phyloP scores from a whole-genome alignment of 2,888 invertebrate species.

The Listrodromus nycthemerus region DNA sequence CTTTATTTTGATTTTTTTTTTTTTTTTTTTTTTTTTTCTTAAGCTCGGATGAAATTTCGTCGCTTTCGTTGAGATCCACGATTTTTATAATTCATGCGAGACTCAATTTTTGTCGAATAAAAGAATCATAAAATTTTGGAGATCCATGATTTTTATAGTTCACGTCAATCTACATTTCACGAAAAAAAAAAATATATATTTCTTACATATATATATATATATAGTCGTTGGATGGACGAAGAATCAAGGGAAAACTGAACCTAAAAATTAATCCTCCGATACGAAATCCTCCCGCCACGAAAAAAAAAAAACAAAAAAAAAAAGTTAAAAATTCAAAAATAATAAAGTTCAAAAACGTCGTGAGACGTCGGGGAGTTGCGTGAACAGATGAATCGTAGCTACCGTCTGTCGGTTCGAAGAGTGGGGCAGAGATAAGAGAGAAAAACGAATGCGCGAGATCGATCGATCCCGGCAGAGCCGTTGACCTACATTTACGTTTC shows the following conservation, averaged over 20 bases:
- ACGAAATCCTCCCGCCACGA: neutral
- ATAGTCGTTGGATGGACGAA: neutral
- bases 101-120: no score
- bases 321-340: conserved; percentile 46
- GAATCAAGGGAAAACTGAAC: neutral
- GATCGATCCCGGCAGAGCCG: conserved; percentile 67
- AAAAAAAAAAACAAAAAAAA: conserved; percentile 33
- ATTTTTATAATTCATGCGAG: no score
- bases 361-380: conserved; percentile 51
- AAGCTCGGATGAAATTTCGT: no score
- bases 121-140: no score
- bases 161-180: no score
- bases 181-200: no score
- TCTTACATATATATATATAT: no score
- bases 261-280: neutral
- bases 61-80: no score
- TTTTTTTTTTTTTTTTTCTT: no score
- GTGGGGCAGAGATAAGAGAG: conserved; percentile 59
- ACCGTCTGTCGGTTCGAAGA: neutral
- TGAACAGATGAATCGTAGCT: conserved; percentile 36
- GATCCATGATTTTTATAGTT: no score
- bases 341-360: conserved; percentile 48
- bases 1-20: no score
- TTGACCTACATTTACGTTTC: conserved; percentile 66
- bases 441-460: conserved; percentile 68